These are phyloP conservation scores for Heliconius hewitsoni DNA, from an alignment of 1,140 invertebrate genomes.

Conservation along the genomic window DNA sequence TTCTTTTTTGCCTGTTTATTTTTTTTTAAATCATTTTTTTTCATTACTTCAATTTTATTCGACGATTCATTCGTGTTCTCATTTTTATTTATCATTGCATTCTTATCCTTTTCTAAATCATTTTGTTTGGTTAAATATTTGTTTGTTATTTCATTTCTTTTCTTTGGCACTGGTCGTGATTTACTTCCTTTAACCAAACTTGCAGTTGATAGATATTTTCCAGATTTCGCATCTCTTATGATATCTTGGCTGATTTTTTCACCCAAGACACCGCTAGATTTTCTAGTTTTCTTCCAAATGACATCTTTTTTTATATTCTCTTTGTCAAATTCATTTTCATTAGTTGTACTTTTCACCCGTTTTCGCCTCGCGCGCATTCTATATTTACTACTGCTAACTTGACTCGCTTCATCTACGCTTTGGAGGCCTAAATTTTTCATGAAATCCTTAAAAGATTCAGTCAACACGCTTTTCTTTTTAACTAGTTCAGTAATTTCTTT, in stretches of 20 bases:
- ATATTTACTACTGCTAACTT: slow-evolving; percentile 1
- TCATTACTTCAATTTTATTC: background rate
- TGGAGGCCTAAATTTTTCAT: slow-evolving; percentile 48
- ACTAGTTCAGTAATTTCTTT: slow-evolving; percentile 36
- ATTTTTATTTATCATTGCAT: background rate
- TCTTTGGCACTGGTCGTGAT: background rate
- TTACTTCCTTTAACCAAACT: background rate
- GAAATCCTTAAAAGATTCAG: slow-evolving; percentile 41
- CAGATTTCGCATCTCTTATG: background rate
- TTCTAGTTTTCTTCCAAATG: background rate
- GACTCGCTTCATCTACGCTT: slow-evolving; percentile 22
- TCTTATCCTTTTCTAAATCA: background rate
- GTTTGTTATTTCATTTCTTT: background rate
- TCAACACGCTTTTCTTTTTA: background rate
- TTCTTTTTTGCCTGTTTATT: background rate
- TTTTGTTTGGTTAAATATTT: background rate
- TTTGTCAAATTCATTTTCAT: slow-evolving; percentile 19
- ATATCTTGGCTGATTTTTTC: background rate
- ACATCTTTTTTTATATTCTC: background rate
- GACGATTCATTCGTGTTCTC: background rate
- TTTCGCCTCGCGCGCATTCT: background rate
- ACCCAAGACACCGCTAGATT: background rate
- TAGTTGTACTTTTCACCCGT: background rate
- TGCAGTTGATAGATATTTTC: background rate
- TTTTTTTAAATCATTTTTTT: too few species aligned